Evolutionary conservation across 2,888 invertebrate genomes (phyloP).

Genomic region (Trachelus troglodyta): DNA sequence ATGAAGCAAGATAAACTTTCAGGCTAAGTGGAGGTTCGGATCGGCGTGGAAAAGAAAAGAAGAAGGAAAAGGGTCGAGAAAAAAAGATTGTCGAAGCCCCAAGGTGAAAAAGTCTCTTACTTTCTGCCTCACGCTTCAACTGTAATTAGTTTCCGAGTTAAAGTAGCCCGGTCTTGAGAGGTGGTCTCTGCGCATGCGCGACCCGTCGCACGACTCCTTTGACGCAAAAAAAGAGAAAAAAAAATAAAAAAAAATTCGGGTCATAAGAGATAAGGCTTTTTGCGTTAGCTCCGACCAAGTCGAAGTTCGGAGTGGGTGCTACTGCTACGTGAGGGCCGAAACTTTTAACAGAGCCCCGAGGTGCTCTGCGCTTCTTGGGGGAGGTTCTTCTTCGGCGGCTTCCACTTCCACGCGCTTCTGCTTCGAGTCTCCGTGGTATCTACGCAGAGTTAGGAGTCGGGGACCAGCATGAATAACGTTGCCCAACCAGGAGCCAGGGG

Average conservation of each 20-base stretch:
- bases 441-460: too few species aligned
- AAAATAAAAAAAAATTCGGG: slow-evolving; percentile 41
- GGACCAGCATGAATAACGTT: too few species aligned
- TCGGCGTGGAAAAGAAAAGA: slow-evolving; percentile 7
- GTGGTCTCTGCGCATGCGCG: slow-evolving; percentile 20
- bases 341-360: slow-evolving; percentile 30
- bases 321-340: slow-evolving; percentile 10
- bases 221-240: slow-evolving; percentile 29
- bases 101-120: too few species aligned
- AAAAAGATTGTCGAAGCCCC: slow-evolving; percentile 36
- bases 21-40: too few species aligned
- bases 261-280: slow-evolving; percentile 48
- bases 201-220: slow-evolving; percentile 26
- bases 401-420: too few species aligned
- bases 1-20: too few species aligned
- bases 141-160: slow-evolving; percentile 61
- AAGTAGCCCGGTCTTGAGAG: slow-evolving; percentile 42
- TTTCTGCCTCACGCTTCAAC: slow-evolving; percentile 43
- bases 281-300: slow-evolving; percentile 42
- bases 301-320: slow-evolving; percentile 34
- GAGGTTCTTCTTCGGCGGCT: too few species aligned
- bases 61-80: slow-evolving; percentile 21
- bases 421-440: too few species aligned
- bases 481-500: too few species aligned
- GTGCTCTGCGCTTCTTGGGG: slow-evolving; percentile 18